Evolutionary conservation across 2,113 vertebrate genomes (phyloP), one percentile per base, ranked within the genome.

Genomic region (Leptodactylus fuscus): DNA sequence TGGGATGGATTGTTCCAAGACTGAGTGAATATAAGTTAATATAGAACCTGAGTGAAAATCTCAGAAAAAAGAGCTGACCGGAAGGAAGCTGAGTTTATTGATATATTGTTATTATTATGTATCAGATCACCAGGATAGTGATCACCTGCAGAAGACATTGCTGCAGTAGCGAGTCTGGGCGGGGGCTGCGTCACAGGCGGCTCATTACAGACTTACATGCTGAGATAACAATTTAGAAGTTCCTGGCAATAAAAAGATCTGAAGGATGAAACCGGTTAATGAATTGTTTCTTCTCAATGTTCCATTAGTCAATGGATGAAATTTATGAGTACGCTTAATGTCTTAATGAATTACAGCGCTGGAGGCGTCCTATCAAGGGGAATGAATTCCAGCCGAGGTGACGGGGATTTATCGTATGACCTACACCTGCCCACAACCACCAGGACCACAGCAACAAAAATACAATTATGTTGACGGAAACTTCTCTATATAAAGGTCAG

Each of bases 221-320:
- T 18, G 41, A 48, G 41, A 46, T 49, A 48, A 78, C 48, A 78
- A 22, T 53, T 2, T 32, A 55, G 38, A 44, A 2, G 34, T 46
- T 46, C n/a, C 32, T 13, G 58, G 55, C 10, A 60, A 44, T 62
- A 62, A 65, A 41, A 24, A 18, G 32, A 29, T 16, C 32, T 62
- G 2, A 11, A 65, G 58, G 24, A 48, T 55, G 27, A 36, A 78
- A 36, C 48, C 4, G 24, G 38, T 65, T 46, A 46, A 48, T 65
- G 9, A 81, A 48, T 29, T 65, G 41, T 32, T 81, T 65, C 49
- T 48, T 36, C 4, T 81, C 13, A 81, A 65, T 22, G 58, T 29
- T 48, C 78, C 78, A 81, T 62, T 29, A 81, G 58, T 81, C 78
- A 81, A 65, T 46, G 38, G 15, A 44, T 62, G 58, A 41, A 46